Conservation (phyloP, 2,797 vertebrate genomes). For the Parambassis ranga region DNA sequence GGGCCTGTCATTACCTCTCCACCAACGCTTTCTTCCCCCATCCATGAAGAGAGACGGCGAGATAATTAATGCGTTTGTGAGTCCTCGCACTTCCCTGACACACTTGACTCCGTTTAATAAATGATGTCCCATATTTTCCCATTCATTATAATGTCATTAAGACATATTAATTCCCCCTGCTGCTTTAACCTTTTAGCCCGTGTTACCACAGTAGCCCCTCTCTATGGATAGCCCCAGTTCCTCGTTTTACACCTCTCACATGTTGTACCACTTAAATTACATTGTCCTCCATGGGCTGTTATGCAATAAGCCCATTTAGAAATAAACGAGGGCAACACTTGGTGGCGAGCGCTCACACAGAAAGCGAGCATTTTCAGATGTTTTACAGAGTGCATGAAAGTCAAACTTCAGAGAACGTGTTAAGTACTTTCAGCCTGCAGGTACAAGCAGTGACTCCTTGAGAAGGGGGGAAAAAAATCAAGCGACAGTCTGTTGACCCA, state of each 20-base stretch:
- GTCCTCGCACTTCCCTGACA: conserved; percentile 77
- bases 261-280: conserved; percentile 65
- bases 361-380: conserved; percentile 39
- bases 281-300: conserved; percentile 54
- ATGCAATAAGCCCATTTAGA: conserved; percentile 64
- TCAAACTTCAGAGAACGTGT: conserved; percentile 64
- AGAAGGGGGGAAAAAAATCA: conserved; percentile 23
- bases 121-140: conserved; percentile 81
- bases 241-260: conserved; percentile 66
- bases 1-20: conserved; percentile 72
- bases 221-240: conserved; percentile 50
- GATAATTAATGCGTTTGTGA: conserved; percentile 82
- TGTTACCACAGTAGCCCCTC: conserved; percentile 61
- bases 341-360: conserved; percentile 1
- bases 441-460: conserved; percentile 58
- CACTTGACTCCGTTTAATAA: conserved; percentile 84
- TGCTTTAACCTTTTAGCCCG: conserved; percentile 80
- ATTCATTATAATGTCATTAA: conserved; percentile 86
- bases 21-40: conserved; percentile 49
- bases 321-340: conserved; percentile 67
- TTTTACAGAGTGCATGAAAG: conserved; percentile 58
- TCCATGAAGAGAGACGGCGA: conserved; percentile 62
- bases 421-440: conserved; percentile 60
- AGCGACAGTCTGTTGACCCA: conserved; percentile 63
- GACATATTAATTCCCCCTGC: conserved; percentile 81